A percentile compares a stretch with the other conserved stretches of the same genome.
These are phyloP conservation scores for Pelvicachromis taeniatus DNA, from an alignment of 2,113 vertebrate genomes.

Conservation along the genomic window DNA sequence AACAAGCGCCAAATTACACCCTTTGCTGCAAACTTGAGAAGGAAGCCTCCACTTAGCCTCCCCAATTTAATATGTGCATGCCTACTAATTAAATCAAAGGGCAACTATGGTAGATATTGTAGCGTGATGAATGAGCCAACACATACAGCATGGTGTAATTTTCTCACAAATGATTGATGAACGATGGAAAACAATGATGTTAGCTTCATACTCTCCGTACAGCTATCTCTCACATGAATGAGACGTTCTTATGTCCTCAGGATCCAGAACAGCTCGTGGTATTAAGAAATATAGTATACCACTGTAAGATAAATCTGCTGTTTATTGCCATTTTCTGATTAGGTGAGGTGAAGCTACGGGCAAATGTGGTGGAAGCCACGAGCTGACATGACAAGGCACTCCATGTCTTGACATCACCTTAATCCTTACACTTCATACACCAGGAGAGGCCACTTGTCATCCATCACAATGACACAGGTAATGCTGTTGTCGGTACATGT, in stretches of 20 bases:
- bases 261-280: background rate
- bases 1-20: background rate
- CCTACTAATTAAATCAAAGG: conserved; percentile 34
- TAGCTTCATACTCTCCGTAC: background rate
- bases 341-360: background rate
- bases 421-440: background rate
- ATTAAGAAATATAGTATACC: background rate
- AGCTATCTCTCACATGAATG: background rate
- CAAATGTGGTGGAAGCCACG: background rate
- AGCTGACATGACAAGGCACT: background rate
- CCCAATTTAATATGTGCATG: background rate
- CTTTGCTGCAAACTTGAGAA: background rate
- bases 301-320: background rate
- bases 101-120: background rate
- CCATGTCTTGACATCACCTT: background rate
- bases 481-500: background rate
- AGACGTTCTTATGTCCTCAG: background rate
- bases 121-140: conserved; percentile 39
- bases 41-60: background rate
- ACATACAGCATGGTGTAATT: conserved; percentile 18
- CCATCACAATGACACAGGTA: conserved; percentile 19
- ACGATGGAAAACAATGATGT: conserved; percentile 17
- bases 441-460: conserved; percentile 13
- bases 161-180: conserved; percentile 14
- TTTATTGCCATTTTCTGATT: background rate